phyloP scores from a whole-genome alignment of 2,113 vertebrate species.

The Gobiocypris rarus region DNA sequence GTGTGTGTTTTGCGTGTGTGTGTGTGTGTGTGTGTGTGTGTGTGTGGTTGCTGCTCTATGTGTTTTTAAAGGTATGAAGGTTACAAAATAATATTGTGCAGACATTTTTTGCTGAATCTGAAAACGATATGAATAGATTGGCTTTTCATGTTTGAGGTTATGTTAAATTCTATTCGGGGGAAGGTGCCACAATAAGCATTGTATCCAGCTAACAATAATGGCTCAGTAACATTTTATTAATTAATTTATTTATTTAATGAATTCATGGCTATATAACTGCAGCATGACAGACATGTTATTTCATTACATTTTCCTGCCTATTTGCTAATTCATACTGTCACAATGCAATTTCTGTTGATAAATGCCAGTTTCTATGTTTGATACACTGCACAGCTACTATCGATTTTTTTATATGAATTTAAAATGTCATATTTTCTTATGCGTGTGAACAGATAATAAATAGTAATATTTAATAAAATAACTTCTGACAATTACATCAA shows the following conservation, averaged over 20 bases:
- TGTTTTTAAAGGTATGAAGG: neutral
- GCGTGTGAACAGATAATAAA: no score
- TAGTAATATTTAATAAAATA: no score
- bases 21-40: no score
- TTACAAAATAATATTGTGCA: neutral
- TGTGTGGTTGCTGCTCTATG: neutral
- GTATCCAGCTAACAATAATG: neutral
- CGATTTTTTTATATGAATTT: no score
- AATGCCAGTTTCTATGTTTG: no score
- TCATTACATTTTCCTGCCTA: no score
- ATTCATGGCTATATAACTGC: neutral
- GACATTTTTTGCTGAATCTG: neutral
- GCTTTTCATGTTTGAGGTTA: no score
- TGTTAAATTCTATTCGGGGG: neutral
- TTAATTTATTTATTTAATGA: neutral
- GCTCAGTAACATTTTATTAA: neutral
- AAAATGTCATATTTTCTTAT: no score
- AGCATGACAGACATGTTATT: neutral
- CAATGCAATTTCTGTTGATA: neutral
- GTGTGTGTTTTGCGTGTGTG: no score
- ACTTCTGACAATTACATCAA: no score
- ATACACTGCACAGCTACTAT: no score
- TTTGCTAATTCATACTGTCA: neutral
- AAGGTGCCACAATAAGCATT: neutral
- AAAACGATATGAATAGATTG: neutral